Base-by-base conservation (phyloP, 2,113 vertebrate genomes). In the Myrmophylax atrothorax region DNA sequence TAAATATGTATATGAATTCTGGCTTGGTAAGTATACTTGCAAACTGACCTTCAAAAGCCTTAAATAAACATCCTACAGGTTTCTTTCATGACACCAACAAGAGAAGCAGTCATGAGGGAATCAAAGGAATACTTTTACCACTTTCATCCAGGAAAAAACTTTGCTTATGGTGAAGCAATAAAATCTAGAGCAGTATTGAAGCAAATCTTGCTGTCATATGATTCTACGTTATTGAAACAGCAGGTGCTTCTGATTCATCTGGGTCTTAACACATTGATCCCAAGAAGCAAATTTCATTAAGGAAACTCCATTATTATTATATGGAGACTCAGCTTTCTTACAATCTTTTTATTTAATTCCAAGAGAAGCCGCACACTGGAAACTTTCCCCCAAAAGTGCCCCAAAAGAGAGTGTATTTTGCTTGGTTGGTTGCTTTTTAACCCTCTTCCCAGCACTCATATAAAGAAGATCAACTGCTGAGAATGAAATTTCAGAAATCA, bases 231-330 rank as follows among this genome's bases (percentile, higher is more conserved):
- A 96, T 83, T 90, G 92, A 91, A 95, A 80, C 52, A 94, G 85
- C 85, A 94, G 83, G 94, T 96, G 88, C 85, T 90, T 94, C 64
- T 62, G 64, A 90, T 86, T 94, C 92, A 90, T 63, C 83, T 93
- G 68, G 52, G 93, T 85, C 86, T 84, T 90, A 94, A 91, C 60
- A 59, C 72, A 93, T 25, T 90, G 94, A 93, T 95, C 90, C 90
- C 90, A 91, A 86, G 56, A 74, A 96, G 53, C 37, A 94, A 84
- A 89, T 94, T 97, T 93, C 87, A 96, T 93, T 94, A 94, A 63
- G 75, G 14, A 80, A 95, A 94, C 78, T 77, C 63, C 47, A 62
- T 70, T 95, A 93, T 88, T 94, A 96, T 79, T 94, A 85, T 70
- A 85, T 0, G 4, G 79, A 94, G 68, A 90, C 79, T 81, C 80